A percentile compares a stretch with the other conserved stretches of the same genome.
Evolutionary conservation across 1,140 invertebrate species (phyloP).

Genomic region (Temnothorax nylanderi): DNA sequence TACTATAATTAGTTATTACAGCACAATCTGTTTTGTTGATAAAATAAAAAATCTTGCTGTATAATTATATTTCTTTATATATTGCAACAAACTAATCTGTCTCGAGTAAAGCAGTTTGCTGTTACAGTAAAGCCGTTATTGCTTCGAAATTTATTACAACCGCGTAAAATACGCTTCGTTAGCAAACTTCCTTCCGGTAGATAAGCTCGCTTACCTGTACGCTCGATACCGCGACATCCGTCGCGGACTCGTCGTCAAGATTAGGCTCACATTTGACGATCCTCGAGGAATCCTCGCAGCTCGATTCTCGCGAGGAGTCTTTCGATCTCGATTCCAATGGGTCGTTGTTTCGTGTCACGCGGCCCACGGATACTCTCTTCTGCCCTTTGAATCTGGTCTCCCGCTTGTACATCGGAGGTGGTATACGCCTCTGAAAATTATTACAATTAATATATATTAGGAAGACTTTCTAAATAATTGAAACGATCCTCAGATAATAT

Average conservation of each 20-base stretch:
- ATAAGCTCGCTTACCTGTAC: slow-evolving; percentile 76
- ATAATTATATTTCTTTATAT: too few species aligned
- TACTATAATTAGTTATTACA: too few species aligned
- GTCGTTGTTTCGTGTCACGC: slow-evolving; percentile 73
- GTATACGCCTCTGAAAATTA: slow-evolving; percentile 76
- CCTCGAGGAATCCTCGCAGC: slow-evolving; percentile 61
- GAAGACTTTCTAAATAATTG: neutral
- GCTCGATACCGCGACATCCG: slow-evolving; percentile 78
- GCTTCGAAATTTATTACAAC: neutral
- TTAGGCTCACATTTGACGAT: slow-evolving; percentile 72
- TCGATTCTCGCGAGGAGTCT: slow-evolving; percentile 45
- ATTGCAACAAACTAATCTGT: too few species aligned
- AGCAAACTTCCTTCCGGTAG: neutral
- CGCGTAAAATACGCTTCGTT: too few species aligned
- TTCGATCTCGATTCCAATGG: slow-evolving; percentile 65
- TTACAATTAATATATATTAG: neutral
- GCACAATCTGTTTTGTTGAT: too few species aligned
- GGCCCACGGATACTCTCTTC: slow-evolving; percentile 85
- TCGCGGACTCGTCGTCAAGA: slow-evolving; percentile 70
- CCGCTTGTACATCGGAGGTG: slow-evolving; percentile 80
- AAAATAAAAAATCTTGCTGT: too few species aligned
- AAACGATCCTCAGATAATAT: neutral
- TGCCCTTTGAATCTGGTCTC: slow-evolving; percentile 85
- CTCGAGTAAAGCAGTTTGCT: neutral
- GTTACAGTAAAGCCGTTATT: neutral